Base-by-base conservation (phyloP, 1,140 invertebrate genomes). In the Drosophila grimshawi region DNA sequence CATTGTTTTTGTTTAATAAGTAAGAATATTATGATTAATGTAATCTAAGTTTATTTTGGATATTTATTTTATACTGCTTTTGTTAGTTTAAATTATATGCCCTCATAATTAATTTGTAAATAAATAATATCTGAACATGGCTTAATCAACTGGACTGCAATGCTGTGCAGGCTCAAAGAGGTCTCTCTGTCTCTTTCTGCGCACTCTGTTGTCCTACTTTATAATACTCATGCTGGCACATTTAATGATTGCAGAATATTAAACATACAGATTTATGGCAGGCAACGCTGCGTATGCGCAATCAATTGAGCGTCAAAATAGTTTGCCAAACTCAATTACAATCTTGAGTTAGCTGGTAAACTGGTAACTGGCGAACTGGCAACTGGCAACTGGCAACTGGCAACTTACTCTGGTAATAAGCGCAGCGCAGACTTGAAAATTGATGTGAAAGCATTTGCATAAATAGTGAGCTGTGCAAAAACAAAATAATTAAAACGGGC, bases 251-350 rank as follows among this genome's bases (percentile, higher is more conserved):
- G 19, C 11, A 29, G 35, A 11, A 35, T 35, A 11, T 32, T 56
- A 37, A 33, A 56, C 10, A 37, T 52, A 52, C n/a, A 59, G 48
- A 60, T 75, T 70, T 41, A 49, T 71, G 56, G 41, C 73, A 55
- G 67, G 5, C 57, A 69, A 82, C 60, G 68, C 56, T 66, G 82
- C 82, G 83, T 88, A 86, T 86, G 67, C 79, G 80, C 67, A 83
- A 83, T 89, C 85, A 88, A 88, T 88, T 80, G 85, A 89, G 80
- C 85, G 63, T 86, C 69, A 88, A 88, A 88, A 78, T 67, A 80
- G 68, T 88, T 86, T 72, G 51, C 35, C 68, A 78, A 86, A 86
- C 80, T 86, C 80, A 83, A 86, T 86, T 88, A 83, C 64, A 88
- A 82, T 70, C 51, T 76, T 68, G 56, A 49, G 37, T 41, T 53